phyloP scores from a whole-genome alignment of 2,888 invertebrate genomes.

The Glaucopsyche alexis region DNA sequence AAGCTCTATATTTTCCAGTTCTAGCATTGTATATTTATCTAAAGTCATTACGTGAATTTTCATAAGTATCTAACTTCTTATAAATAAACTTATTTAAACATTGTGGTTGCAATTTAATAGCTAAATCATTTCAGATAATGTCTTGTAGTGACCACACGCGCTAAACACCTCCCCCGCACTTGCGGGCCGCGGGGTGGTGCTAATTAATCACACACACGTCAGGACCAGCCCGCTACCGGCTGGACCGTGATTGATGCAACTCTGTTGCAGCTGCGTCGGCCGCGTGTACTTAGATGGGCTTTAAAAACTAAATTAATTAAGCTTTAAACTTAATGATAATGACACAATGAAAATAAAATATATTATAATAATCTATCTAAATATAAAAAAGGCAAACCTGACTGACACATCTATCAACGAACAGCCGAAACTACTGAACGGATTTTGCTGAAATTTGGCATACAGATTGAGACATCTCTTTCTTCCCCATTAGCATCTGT shows the following conservation, averaged over 20 bases:
- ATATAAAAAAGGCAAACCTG: too few relatives aligned
- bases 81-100: too few relatives aligned
- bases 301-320: not conserved
- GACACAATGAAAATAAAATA: too few relatives aligned
- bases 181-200: not conserved
- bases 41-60: too few relatives aligned
- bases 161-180: slow-evolving; percentile 9
- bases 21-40: too few relatives aligned
- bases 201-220: slow-evolving; percentile 27
- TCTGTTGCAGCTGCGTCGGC: slow-evolving; percentile 23
- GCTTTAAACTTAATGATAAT: too few relatives aligned
- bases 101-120: not conserved
- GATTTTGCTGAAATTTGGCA: too few relatives aligned
- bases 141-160: not conserved
- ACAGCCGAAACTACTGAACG: too few relatives aligned
- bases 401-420: too few relatives aligned
- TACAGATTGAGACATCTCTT: not conserved
- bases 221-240: slow-evolving; percentile 15
- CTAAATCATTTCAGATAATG: not conserved
- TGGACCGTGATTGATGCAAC: slow-evolving; percentile 28
- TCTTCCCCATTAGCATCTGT: too few relatives aligned
- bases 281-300: not conserved
- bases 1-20: too few relatives aligned
- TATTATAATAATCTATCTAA: not conserved
- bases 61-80: too few relatives aligned